These are phyloP conservation scores for Neodiprion pinetum DNA, from an alignment of 1,140 invertebrate genomes.

Conservation along the genomic window DNA sequence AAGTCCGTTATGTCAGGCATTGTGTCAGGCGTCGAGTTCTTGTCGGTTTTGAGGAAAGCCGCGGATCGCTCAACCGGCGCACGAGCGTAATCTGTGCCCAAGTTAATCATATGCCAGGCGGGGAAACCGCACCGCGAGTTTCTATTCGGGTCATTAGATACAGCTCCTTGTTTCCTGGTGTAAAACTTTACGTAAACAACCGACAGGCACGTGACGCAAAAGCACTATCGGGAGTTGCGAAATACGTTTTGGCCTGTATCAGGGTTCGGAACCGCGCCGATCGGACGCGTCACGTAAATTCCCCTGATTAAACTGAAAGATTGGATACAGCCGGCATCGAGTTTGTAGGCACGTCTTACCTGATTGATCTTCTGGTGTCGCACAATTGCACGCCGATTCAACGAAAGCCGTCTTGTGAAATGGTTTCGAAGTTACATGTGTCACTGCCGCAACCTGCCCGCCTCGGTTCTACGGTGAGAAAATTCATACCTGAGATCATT, in stretches of 20 bases:
- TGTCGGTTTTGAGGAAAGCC: not conserved
- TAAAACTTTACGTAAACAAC: not conserved
- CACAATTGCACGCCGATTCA: not conserved
- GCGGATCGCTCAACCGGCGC: not conserved
- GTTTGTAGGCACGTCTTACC: not conserved
- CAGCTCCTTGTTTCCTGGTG: not conserved
- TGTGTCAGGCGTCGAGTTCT: not conserved
- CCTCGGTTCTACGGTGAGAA: not conserved
- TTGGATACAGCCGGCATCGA: not conserved
- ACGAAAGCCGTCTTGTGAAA: not conserved
- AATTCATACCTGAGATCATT: not conserved
- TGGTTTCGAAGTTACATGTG: not conserved
- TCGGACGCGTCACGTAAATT: no score
- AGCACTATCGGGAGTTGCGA: no score
- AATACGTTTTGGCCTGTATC: no score
- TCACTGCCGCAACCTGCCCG: no score
- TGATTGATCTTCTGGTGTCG: not conserved
- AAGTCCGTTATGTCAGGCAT: slow-evolving; percentile 3
- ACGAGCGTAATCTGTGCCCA: not conserved
- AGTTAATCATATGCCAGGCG: not conserved
- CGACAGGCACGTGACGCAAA: not conserved
- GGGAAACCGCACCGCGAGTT: no score
- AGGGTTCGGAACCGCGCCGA: no score
- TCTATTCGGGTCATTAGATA: not conserved
- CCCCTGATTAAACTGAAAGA: no score